Conservation (phyloP, 2,113 vertebrate species). For the Campylomormyrus tamandua region DNA sequence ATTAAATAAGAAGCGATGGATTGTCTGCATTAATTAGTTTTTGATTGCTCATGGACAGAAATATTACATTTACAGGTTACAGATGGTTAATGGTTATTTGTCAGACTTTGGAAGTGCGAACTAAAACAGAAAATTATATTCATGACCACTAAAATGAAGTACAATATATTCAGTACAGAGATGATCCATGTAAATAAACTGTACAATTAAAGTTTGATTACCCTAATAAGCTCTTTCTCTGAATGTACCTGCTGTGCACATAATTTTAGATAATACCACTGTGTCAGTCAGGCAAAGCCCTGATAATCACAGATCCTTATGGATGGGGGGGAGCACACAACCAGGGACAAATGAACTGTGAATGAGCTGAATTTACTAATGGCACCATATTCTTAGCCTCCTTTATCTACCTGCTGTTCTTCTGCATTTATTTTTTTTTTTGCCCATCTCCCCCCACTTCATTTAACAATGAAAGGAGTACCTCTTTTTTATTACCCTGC, state of each 20-base stretch:
- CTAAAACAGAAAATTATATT: not conserved
- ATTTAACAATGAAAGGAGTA: constrained; percentile 57
- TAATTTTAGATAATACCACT: not conserved
- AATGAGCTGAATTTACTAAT: constrained; percentile 48
- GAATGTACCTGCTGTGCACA: constrained; percentile 10
- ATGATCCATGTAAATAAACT: not conserved
- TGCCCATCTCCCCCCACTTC: constrained; percentile 53
- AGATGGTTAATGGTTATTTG: not conserved
- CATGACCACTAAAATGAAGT: not conserved
- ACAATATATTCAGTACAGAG: not conserved
- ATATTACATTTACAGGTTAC: not conserved
- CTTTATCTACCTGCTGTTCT: constrained; percentile 45
- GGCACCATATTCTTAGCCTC: constrained; percentile 60
- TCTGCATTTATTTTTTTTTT: constrained; percentile 49
- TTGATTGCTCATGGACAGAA: not conserved
- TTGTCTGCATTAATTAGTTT: not conserved
- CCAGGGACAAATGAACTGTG: constrained; percentile 23
- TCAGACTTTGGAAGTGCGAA: not conserved
- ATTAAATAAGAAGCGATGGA: not conserved
- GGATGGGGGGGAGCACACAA: constrained; percentile 7
- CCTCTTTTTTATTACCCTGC: constrained; percentile 44
- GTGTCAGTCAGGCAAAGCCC: constrained; percentile 16
- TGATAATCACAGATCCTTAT: not conserved
- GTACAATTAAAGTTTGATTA: constrained; percentile 6
- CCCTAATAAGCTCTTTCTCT: not conserved